Evolutionary conservation across 2,113 vertebrate genomes (phyloP).

Genomic region (Zootoca vivipara): DNA sequence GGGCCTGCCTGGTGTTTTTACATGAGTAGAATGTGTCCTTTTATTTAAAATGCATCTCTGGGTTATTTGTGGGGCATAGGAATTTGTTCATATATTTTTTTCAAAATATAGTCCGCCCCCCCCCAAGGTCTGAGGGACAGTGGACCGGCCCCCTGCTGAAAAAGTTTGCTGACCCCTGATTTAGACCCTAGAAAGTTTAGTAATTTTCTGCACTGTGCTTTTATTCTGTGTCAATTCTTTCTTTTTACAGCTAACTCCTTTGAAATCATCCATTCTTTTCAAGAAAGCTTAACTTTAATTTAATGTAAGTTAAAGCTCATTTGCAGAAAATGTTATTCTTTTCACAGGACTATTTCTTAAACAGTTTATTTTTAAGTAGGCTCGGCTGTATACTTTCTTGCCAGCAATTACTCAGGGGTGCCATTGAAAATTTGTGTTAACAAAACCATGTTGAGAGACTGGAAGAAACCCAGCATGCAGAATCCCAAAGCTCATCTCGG

Average conservation of each 20-base stretch:
- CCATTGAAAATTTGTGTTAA: slow-evolving; percentile 34
- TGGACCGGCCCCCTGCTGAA: too few species aligned
- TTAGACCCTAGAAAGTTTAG: not conserved
- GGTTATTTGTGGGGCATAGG: too few species aligned
- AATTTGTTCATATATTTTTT: too few species aligned
- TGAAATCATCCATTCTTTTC: not conserved
- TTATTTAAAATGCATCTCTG: too few species aligned
- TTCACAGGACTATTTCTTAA: slow-evolving; percentile 49
- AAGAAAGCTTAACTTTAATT: slow-evolving; percentile 29
- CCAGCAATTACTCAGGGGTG: slow-evolving; percentile 19
- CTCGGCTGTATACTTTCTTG: slow-evolving; percentile 24
- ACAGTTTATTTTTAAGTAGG: slow-evolving; percentile 39
- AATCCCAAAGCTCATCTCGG: slow-evolving; percentile 27
- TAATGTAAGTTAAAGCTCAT: slow-evolving; percentile 11
- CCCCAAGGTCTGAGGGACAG: too few species aligned
- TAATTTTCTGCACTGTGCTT: not conserved
- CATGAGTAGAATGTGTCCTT: too few species aligned
- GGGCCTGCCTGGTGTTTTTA: too few species aligned
- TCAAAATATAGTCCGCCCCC: too few species aligned
- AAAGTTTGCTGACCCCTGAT: too few species aligned
- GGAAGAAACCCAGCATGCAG: slow-evolving; percentile 22
- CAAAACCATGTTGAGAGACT: slow-evolving; percentile 44
- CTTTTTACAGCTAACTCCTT: not conserved
- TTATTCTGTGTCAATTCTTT: not conserved
- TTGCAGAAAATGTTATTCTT: slow-evolving; percentile 31